Base-by-base conservation (phyloP, 2,797 vertebrate species). In the Sarcoramphus papa region DNA sequence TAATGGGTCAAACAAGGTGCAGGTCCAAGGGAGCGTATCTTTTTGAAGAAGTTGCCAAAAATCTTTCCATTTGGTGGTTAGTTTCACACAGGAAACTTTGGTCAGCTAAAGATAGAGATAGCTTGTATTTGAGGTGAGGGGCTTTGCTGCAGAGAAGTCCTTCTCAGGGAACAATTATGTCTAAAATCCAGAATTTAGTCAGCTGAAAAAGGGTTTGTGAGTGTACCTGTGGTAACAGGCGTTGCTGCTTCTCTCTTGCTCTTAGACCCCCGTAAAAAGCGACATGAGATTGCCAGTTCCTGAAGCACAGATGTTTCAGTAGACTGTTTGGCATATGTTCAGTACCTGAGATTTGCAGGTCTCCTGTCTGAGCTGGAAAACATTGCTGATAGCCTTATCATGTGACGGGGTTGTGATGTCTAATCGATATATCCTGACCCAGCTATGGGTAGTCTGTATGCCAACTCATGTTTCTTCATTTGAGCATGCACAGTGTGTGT, bases 21-120 rank as follows among this genome's bases (percentile, higher is more conserved):
- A 65, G 67, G 7, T 28, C 69, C 43, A 60, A 13, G 68, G 60
- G 43, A 87, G 6, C 3, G 0, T 33, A 25, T 53, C 72, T 84
- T 60, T 47, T 25, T 23, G 51, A 63, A 51, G 77, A 37, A 48
- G 31, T 5, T 91, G 78, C 78, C 91, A 75, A 27, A 64, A 56
- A n/a, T 13, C 47, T 45, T 67, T 53, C 37, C 28, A 2, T 14
- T 64, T 59, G 57, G 56, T 37, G 33, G 28, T 85, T 88, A 7
- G 50, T 88, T 92, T 74, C 78, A 40, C 31, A 7, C 35, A 19
- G 78, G 40, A 19, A 21, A 24, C 24, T 51, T 25, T 57, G 14
- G 57, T 75, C n/a, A 41, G 35, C 7, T 74, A 8, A 10, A 27
- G 31, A 1, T 0, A 10, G 50, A 48, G 30, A 0, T 14, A 27